Conservation (phyloP, 2,113 vertebrate species). For the Calyptomena viridis region DNA sequence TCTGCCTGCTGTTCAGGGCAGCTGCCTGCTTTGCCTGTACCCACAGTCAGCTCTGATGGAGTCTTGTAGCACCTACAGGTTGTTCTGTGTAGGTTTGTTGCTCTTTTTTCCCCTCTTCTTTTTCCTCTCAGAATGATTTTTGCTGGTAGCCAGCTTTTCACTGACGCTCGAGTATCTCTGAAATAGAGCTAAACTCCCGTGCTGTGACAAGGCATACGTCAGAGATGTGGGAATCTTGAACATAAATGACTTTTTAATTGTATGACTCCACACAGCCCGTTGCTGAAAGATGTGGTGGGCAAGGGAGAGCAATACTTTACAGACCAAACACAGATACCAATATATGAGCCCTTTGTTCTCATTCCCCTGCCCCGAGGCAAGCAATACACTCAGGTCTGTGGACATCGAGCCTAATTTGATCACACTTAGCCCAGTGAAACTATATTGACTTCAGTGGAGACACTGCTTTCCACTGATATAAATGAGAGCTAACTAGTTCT, state of each 20-base stretch:
- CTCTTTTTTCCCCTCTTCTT: neutral
- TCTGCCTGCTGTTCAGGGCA: neutral
- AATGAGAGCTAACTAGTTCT: slow-evolving; percentile 48
- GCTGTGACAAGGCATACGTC: neutral
- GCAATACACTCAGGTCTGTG: slow-evolving; percentile 52
- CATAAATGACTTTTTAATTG: slow-evolving; percentile 42
- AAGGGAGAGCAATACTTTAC: slow-evolving; percentile 27
- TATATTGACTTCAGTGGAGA: slow-evolving; percentile 42
- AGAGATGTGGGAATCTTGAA: neutral
- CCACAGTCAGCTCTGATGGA: neutral
- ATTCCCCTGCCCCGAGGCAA: slow-evolving; percentile 20
- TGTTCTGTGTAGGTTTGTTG: neutral
- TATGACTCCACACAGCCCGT: neutral
- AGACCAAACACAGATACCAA: slow-evolving; percentile 4
- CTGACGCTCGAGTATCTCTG: fast-evolving
- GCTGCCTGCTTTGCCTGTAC: neutral
- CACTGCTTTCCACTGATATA: slow-evolving; percentile 36
- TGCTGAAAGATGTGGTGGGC: neutral
- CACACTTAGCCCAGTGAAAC: slow-evolving; percentile 31
- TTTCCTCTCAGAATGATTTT: neutral
- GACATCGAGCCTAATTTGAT: slow-evolving; percentile 58
- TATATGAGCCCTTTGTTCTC: slow-evolving; percentile 41
- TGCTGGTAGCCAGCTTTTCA: neutral
- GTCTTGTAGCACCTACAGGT: neutral
- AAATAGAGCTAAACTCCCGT: neutral